Conservation (phyloP, 2,888 invertebrate genomes). For the Molanna angustata region DNA sequence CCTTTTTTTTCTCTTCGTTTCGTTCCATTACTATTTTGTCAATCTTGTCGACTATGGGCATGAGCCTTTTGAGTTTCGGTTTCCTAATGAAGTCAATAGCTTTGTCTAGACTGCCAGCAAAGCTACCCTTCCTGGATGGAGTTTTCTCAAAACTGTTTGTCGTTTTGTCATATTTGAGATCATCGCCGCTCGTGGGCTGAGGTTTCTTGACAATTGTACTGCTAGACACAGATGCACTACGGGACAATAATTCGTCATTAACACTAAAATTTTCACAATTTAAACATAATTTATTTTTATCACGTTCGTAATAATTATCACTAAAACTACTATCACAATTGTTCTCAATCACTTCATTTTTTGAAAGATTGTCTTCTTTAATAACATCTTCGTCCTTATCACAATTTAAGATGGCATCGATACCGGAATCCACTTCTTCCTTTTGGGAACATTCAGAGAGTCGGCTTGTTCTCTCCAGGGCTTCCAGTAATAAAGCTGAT, state of each 20-base stretch:
- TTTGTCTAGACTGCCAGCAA: conserved; percentile 11
- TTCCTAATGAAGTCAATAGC: conserved; percentile 42
- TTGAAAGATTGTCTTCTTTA: conserved; percentile 21
- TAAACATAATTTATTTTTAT: conserved; percentile 37
- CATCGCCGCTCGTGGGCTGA: background rate
- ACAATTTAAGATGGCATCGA: conserved; percentile 18
- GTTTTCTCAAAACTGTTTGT: background rate
- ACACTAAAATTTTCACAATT: conserved; percentile 34
- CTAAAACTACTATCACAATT: conserved; percentile 33
- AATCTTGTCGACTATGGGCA: conserved; percentile 45
- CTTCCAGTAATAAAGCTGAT: conserved; percentile 55
- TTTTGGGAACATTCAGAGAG: conserved; percentile 20
- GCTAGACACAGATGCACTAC: conserved; percentile 8
- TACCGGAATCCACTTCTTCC: conserved; percentile 31
- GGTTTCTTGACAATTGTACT: conserved; percentile 4
- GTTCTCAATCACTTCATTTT: conserved; percentile 35
- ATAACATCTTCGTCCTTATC: background rate
- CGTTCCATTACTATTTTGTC: conserved; percentile 47
- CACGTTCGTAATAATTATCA: conserved; percentile 41
- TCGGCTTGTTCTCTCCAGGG: conserved; percentile 51
- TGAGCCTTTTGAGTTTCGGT: conserved; percentile 46
- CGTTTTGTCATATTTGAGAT: conserved; percentile 7
- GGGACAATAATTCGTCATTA: conserved; percentile 21
- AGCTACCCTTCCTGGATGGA: background rate
- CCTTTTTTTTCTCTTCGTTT: conserved; percentile 34